Evolutionary conservation across 2,113 vertebrate genomes (phyloP), one percentile per base, ranked within the genome.

Genomic region (Phaethon lepturus): DNA sequence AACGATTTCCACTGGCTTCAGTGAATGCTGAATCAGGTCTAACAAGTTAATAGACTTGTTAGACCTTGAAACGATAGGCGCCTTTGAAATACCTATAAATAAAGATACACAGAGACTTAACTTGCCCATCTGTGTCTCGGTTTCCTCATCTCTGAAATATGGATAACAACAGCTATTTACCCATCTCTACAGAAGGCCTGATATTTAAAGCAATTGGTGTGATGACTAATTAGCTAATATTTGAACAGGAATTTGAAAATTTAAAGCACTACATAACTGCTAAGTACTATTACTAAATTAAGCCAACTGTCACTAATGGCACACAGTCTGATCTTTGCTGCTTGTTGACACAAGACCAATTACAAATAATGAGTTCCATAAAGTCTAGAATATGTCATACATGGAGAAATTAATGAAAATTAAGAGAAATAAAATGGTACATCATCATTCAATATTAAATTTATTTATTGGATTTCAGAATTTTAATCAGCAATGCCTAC

Each of bases 211-310:
- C 75, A 91, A 95, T 76, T 91, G 78, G 38, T 76, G 33, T 76
- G 71, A 93, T 86, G 90, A 93, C 92, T 97, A 97, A 97, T 91
- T 90, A 93, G 86, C 71, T 92, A 97, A 96, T 96, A 97, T 96
- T 97, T 96, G 89, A 95, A 96, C 73, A 84, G 50, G 76, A 60
- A 93, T 95, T 69, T 86, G 74, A 94, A 93, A 91, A 82, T 91
- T 90, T 83, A 82, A 86, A 96, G 88, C 59, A 80, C 83, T 86
- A 88, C 67, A 87, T 75, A 86, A 81, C 85, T 91, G 81, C 92
- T 96, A 95, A 97, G 88, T 84, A 95, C 67, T 86, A 77, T 53
- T 94, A 92, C 88, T 93, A 96, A 97, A 93, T 96, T 95, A 94
- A 97, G 66, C 76, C 95, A 97, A 31, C 88, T 95, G 93, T 96